Evolutionary conservation across 2,113 vertebrate genomes (phyloP), one percentile per base, ranked within the genome.

Genomic region (Sterna hirundo): DNA sequence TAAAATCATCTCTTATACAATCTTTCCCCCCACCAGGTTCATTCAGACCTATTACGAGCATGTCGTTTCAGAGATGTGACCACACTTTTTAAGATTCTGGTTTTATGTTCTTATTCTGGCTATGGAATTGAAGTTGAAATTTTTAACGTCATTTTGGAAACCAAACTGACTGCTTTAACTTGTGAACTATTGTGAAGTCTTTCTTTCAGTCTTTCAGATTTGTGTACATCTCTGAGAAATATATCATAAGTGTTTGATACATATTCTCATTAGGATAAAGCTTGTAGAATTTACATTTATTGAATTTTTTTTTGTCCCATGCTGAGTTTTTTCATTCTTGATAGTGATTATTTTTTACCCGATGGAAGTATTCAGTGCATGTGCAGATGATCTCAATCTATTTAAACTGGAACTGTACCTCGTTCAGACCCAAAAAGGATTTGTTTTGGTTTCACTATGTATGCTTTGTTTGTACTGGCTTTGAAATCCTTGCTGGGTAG

Each of bases 11-110:
- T 80, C 8, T 32, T 72, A 42, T 2, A 47, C 38, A 68, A 14
- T 25, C 5, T 8, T 65, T 30, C 5, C 4, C 5, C 1, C 6
- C 3, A 1, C 9, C 3, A 1, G 6, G 4, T 66, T 87, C 47
- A 82, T 34, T 87, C 29, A 58, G 29, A 77, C 22, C 29, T 14
- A 4, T 10, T 15, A 42, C 42, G 13, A 68, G 4, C 34, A 49
- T 14, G 5, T 14, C 14, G 8, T 58, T 86, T 83, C 38, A 91
- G 52, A 82, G 15, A 36, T 36, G 17, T 3, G 2, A 71, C 5
- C 13, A 88, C 32, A 38, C 2, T n/a, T 29, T 46, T 52, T n/a
- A 74, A 70, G 5, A 46, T 21, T 86, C 76, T 44, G 44, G 18
- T 52, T 72, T 94, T 70, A 11, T 1, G 0, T 58, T 81, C 27